Evolutionary conservation across 1,140 invertebrate species (phyloP).

Genomic region (Drosophila sproati): DNA sequence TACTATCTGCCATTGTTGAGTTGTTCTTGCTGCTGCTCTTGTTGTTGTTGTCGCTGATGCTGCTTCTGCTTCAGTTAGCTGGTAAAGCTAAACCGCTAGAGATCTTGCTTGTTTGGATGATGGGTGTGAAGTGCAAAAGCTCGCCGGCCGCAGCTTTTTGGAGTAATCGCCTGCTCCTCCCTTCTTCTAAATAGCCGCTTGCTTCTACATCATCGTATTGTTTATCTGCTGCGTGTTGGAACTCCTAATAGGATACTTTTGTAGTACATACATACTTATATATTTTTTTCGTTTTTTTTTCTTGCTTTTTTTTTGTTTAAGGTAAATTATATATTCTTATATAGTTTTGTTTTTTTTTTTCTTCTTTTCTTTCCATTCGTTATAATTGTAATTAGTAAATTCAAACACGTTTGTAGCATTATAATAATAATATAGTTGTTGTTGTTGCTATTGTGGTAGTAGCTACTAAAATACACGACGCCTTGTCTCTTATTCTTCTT

Average conservation of each 20-base stretch:
- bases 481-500: constrained; percentile 24
- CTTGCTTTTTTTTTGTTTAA: constrained; percentile 53
- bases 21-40: constrained; percentile 42
- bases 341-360: constrained; percentile 59
- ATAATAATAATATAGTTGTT: constrained; percentile 62
- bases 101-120: constrained; percentile 55
- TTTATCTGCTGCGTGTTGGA: constrained; percentile 67
- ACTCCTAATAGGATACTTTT: constrained; percentile 73
- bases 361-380: constrained; percentile 59
- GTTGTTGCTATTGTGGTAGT: constrained; percentile 60
- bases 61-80: constrained; percentile 16
- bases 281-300: constrained; percentile 55
- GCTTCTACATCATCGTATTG: constrained; percentile 41
- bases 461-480: constrained; percentile 58
- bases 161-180: constrained; percentile 34
- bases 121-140: constrained; percentile 63
- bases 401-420: constrained; percentile 78
- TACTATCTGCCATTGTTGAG: constrained; percentile 55
- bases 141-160: constrained; percentile 71
- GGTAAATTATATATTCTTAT: constrained; percentile 79
- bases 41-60: constrained; percentile 30
- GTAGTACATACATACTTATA: constrained; percentile 51
- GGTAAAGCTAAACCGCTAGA: constrained; percentile 46
- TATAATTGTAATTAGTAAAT: constrained; percentile 80
- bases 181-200: constrained; percentile 6